These are phyloP conservation scores for Antennarius maculatus DNA, from an alignment of 2,797 vertebrate genomes.

Conservation along the genomic window DNA sequence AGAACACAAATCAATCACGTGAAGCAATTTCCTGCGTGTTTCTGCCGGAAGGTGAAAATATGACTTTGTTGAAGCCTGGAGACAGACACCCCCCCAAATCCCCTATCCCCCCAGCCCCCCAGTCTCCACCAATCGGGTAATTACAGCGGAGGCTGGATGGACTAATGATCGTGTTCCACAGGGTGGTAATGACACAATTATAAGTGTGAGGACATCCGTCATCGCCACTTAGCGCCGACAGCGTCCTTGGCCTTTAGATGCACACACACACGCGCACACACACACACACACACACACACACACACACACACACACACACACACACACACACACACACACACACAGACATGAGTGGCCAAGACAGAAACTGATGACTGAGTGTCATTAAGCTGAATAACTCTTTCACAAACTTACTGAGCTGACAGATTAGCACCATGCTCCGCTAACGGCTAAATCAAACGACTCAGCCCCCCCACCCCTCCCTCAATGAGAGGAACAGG, in stretches of 20 bases:
- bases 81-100: constrained; percentile 38
- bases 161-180: constrained; percentile 73
- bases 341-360: constrained; percentile 22
- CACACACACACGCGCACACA: constrained; percentile 9
- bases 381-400: constrained; percentile 55
- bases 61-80: constrained; percentile 14
- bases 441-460: constrained; percentile 2
- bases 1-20: too few relatives aligned
- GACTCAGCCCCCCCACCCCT: not conserved
- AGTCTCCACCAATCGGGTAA: constrained; percentile 58
- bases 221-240: constrained; percentile 66
- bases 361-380: constrained; percentile 33
- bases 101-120: constrained; percentile 35
- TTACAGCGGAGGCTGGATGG: constrained; percentile 59
- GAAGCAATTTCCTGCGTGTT: too few relatives aligned
- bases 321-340: too few relatives aligned
- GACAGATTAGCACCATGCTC: not conserved
- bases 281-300: not conserved
- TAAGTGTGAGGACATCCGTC: constrained; percentile 69
- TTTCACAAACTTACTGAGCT: constrained; percentile 40
- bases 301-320: too few relatives aligned
- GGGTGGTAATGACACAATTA: constrained; percentile 72
- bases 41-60: constrained; percentile 21
- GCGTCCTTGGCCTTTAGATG: constrained; percentile 65
- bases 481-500: constrained; percentile 8